phyloP scores from a whole-genome alignment of 2,113 vertebrate genomes.

The Probosciger aterrimus region DNA sequence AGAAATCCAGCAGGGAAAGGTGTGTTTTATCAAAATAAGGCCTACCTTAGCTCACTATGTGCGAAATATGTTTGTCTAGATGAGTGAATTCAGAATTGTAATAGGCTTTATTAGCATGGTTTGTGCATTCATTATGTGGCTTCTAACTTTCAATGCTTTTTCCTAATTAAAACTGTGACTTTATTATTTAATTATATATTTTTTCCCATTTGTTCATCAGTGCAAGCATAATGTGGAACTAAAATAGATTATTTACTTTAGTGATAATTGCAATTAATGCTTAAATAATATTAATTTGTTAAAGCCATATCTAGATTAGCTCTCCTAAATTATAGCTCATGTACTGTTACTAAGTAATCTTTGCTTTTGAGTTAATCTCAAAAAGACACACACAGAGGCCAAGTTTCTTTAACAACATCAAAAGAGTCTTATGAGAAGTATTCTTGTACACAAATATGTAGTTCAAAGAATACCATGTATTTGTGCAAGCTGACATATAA shows the following conservation, averaged over 20 bases:
- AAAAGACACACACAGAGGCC: background rate
- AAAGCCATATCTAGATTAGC: background rate
- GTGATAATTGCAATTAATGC: background rate
- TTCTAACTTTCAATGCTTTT: background rate
- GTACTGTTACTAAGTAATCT: background rate
- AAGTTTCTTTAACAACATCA: background rate
- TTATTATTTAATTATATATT: background rate
- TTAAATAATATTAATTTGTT: background rate
- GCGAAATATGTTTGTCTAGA: background rate
- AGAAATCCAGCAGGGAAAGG: background rate
- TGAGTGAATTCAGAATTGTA: background rate
- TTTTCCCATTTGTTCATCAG: background rate
- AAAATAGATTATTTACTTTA: background rate
- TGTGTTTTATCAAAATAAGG: background rate
- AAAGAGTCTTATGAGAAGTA: background rate
- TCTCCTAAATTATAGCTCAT: background rate
- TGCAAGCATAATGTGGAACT: background rate
- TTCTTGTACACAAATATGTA: background rate
- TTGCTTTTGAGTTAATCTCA: background rate
- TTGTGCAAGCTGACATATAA: fast-evolving
- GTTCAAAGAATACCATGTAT: background rate
- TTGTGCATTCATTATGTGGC: background rate
- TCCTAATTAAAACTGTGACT: background rate
- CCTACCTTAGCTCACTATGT: background rate
- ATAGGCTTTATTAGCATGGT: background rate